These are phyloP conservation scores for Zeuzera pyrina DNA, from an alignment of 2,888 invertebrate species.

Conservation along the genomic window DNA sequence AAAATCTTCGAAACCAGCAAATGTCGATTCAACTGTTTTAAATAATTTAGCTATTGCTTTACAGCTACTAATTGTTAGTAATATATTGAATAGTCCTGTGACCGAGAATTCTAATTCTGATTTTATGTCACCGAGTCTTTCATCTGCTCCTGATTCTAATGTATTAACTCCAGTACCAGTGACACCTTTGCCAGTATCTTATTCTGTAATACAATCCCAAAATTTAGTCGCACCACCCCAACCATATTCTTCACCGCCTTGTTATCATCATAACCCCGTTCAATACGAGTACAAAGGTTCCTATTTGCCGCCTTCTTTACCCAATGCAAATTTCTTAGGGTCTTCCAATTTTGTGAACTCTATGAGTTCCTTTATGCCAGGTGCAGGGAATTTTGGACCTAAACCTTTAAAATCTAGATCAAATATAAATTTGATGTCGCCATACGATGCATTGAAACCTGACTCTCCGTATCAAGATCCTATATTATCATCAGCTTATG, in stretches of 20 bases:
- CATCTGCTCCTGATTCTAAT: too few species aligned
- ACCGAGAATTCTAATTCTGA: too few species aligned
- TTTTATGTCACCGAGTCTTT: too few species aligned
- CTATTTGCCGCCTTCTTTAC: too few species aligned
- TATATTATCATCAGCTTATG: too few species aligned
- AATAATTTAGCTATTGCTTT: slow-evolving; percentile 2
- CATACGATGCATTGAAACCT: not conserved
- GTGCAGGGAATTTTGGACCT: not conserved
- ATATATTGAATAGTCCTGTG: not conserved
- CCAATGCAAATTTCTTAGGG: not conserved
- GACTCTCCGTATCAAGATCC: not conserved
- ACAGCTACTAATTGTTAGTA: slow-evolving; percentile 1
- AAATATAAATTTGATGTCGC: not conserved
- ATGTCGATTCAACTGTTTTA: not conserved
- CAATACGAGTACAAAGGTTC: too few species aligned
- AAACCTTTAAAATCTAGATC: not conserved
- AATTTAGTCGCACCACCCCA: too few species aligned
- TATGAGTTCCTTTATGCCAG: not conserved
- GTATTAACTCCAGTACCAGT: too few species aligned
- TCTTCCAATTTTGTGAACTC: not conserved
- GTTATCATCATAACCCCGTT: too few species aligned
- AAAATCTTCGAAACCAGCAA: not conserved
- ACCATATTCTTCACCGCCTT: too few species aligned
- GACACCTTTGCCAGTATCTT: too few species aligned
- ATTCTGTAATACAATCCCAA: too few species aligned